Evolutionary conservation across 1,140 invertebrate genomes (phyloP), one percentile per base, ranked within the genome.

Genomic region (Bombus soroeensis): DNA sequence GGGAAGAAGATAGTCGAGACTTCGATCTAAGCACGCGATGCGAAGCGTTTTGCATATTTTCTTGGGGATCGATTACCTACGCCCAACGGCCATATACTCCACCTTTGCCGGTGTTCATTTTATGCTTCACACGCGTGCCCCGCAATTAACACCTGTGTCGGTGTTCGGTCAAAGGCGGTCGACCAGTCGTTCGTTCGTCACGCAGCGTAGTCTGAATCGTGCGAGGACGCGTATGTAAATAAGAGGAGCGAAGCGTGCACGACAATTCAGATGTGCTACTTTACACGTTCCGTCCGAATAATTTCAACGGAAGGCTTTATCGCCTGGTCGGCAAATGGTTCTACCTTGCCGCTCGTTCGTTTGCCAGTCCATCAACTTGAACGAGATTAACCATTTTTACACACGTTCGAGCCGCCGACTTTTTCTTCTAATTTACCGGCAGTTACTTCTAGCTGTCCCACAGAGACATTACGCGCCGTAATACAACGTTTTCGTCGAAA

Each of bases 101-200:
- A 18, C n/a, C 53, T 34, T 43, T 53, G 4, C 47, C 34, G 28
- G 39, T 74, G 39, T 81, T 53, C 53, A 39, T 34, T 64, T 73
- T 80, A 76, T 59, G 79, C 62, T 86, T 80, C 62, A 53, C 79
- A 83, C 87, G 78, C 74, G 71, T 83, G 37, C 87, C 15, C 64
- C 76, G 32, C 85, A 64, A 89, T 90, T 90, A 89, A 88, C 87
- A 83, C 80, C 59, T 47, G 64, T 41, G 62, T 71, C 68, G 59
- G 39, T 70, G 79, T 81, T 64, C 77, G 77, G 80, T 87, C 86
- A 83, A 70, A 75, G n/a, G 37, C 25, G 73, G 25, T 12, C n/a
- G n/a, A 22, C 18, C 47, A 34, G 43, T 76, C 66, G 47, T 57
- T 57, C 72, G n/a, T 59, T 22, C 53, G 78, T 78, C 82, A 82